phyloP scores from a whole-genome alignment of 2,888 invertebrate genomes.

The Bembecia ichneumoniformis region DNA sequence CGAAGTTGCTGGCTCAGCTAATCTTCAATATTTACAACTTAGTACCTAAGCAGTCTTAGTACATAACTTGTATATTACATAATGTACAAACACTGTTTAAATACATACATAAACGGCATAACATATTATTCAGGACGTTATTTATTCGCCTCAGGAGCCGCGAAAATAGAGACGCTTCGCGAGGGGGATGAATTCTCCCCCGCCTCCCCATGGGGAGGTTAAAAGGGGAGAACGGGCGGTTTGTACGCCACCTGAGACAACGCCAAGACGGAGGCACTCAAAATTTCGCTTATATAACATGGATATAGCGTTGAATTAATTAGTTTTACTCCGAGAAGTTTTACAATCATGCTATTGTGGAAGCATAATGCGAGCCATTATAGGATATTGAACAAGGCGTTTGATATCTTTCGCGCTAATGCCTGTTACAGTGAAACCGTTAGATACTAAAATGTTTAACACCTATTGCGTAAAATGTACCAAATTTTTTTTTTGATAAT shows the following conservation, averaged over 20 bases:
- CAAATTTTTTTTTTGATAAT: no score
- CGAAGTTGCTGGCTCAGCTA: no score
- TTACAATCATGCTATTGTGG: conserved; percentile 16
- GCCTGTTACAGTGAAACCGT: no score
- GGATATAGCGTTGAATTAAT: conserved; percentile 32
- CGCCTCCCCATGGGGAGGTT: conserved; percentile 3
- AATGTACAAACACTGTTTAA: background rate
- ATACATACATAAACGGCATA: background rate
- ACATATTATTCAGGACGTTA: background rate
- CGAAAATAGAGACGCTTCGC: conserved; percentile 36
- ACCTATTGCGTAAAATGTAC: no score
- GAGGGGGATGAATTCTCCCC: conserved; percentile 12
- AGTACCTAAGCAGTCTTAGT: no score
- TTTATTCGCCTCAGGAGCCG: conserved; percentile 33
- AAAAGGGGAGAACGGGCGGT: conserved; percentile 5
- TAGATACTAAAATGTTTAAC: no score
- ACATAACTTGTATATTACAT: no score
- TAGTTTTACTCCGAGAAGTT: conserved; percentile 29
- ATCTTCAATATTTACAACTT: no score
- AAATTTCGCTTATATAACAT: conserved; percentile 43
- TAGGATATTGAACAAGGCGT: background rate
- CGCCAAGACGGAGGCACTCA: conserved; percentile 42
- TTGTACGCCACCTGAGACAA: conserved; percentile 41
- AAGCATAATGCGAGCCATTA: background rate
- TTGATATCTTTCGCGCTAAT: no score